Evolutionary conservation across 2,888 invertebrate species (phyloP).

Genomic region (Charanyca ferruginea): DNA sequence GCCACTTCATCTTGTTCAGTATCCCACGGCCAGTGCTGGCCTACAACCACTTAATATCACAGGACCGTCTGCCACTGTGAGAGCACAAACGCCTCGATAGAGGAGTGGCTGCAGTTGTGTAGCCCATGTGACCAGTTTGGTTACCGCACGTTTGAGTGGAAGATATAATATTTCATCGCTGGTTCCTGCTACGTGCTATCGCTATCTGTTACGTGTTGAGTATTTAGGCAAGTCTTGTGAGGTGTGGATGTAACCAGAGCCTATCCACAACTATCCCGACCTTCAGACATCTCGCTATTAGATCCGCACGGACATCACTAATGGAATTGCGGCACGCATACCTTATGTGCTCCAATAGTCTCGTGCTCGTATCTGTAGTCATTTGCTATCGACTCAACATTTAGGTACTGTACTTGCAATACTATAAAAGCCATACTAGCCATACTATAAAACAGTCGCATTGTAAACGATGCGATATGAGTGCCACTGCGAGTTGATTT

Average conservation of each 20-base stretch:
- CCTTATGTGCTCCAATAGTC: constrained; percentile 48
- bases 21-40: background rate
- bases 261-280: constrained; percentile 8
- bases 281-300: constrained; percentile 44
- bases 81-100: constrained; percentile 1
- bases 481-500: too few species aligned
- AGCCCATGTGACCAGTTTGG: background rate
- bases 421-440: too few species aligned
- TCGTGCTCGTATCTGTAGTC: constrained; percentile 34
- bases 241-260: constrained; percentile 5
- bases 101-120: background rate
- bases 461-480: too few species aligned
- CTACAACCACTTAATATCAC: constrained; percentile 10
- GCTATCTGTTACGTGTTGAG: background rate
- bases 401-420: background rate
- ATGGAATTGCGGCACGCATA: constrained; percentile 67
- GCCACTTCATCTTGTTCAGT: constrained; percentile 8
- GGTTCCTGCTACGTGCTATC: too few species aligned
- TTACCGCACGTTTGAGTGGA: background rate
- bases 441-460: too few species aligned
- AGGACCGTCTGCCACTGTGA: background rate
- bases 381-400: constrained; percentile 9
- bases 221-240: background rate
- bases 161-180: background rate
- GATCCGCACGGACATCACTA: constrained; percentile 44